Evolutionary conservation across 2,797 vertebrate genomes (phyloP).

Genomic region (Anas bernieri): DNA sequence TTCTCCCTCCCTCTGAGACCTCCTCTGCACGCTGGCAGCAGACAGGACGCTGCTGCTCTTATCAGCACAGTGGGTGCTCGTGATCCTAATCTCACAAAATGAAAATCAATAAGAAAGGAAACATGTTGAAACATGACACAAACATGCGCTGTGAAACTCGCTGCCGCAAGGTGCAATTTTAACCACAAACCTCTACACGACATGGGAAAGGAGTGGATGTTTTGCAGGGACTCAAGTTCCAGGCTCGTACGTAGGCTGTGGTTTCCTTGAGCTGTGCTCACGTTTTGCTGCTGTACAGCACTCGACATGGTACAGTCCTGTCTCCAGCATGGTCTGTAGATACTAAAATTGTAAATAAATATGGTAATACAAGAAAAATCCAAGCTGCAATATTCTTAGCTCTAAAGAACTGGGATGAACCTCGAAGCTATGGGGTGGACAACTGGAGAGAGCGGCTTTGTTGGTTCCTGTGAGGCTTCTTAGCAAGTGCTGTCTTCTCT

Average conservation of each 20-base stretch:
- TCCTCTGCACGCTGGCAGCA: not conserved
- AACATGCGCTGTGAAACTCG: rapidly evolving
- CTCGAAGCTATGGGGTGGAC: not conserved
- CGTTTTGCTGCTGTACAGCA: not conserved
- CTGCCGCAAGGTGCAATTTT: rapidly evolving
- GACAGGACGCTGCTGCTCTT: not conserved
- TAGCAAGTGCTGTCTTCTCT: not conserved
- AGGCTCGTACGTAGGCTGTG: rapidly evolving
- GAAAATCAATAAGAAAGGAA: not conserved
- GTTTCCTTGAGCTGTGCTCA: not conserved
- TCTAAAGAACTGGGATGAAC: not conserved
- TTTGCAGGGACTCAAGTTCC: rapidly evolving
- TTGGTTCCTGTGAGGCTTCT: not conserved
- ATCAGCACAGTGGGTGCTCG: rapidly evolving
- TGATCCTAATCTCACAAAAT: not conserved
- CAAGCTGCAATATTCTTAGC: not conserved
- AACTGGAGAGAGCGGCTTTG: not conserved
- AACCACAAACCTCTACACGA: rapidly evolving
- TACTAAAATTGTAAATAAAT: not conserved
- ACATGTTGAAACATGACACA: rapidly evolving
- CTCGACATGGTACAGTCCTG: rapidly evolving
- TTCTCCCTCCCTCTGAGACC: not conserved
- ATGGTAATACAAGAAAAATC: not conserved
- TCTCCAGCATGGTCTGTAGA: not conserved
- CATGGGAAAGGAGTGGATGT: not conserved